Conservation (phyloP, 2,888 invertebrate species). For the Cecidostiba fungosa region DNA sequence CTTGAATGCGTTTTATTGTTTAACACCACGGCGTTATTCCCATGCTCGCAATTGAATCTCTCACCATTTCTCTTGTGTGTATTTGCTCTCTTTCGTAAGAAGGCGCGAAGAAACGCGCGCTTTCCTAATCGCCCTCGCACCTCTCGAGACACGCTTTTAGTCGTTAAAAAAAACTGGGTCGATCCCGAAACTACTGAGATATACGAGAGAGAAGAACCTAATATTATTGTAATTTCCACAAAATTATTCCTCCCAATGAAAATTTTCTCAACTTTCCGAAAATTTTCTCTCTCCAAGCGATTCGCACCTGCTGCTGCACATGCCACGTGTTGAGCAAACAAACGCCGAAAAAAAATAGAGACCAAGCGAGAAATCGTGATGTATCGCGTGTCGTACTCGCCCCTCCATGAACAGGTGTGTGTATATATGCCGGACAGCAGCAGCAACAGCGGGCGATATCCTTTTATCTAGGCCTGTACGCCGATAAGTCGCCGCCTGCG, state of each 20-base stretch:
- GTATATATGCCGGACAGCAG: neutral
- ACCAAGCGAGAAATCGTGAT: slow-evolving; percentile 20
- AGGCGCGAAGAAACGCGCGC: slow-evolving; percentile 31
- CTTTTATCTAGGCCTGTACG: slow-evolving; percentile 55
- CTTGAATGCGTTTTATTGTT: slow-evolving; percentile 62
- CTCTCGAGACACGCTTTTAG: neutral
- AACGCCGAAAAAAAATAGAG: neutral
- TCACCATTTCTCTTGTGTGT: slow-evolving; percentile 29
- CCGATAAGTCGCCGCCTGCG: slow-evolving; percentile 25
- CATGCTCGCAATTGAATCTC: slow-evolving; percentile 57
- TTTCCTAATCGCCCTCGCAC: slow-evolving; percentile 51
- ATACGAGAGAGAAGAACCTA: neutral
- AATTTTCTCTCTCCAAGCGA: neutral
- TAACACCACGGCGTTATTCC: slow-evolving; percentile 32
- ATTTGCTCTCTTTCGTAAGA: slow-evolving; percentile 41
- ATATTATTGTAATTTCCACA: neutral
- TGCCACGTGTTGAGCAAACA: neutral
- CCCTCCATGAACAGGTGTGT: neutral
- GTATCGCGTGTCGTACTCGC: slow-evolving; percentile 25
- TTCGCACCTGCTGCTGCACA: slow-evolving; percentile 28
- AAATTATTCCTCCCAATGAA: neutral
- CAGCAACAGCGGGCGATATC: slow-evolving; percentile 47
- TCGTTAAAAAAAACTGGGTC: slow-evolving; percentile 41
- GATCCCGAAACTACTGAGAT: slow-evolving; percentile 34
- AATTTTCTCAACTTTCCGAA: too few species aligned